These are phyloP conservation scores for Microplitis demolitor DNA, from an alignment of 1,140 invertebrate genomes.

Conservation along the genomic window DNA sequence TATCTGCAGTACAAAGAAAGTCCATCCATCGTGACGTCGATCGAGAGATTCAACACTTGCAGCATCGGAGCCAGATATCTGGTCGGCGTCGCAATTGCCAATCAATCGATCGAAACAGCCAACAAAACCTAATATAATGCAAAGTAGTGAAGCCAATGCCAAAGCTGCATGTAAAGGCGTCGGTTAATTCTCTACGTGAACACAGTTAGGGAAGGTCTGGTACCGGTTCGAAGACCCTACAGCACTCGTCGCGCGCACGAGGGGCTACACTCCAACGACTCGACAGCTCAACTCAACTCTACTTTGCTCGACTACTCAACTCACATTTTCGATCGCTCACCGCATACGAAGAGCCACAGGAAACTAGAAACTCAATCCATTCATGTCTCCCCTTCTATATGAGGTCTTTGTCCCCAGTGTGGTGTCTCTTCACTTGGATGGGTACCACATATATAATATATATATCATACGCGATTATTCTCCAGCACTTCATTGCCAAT, in stretches of 20 bases:
- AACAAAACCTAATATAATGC: too few species aligned
- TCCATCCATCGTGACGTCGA: too few species aligned
- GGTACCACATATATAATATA: background rate
- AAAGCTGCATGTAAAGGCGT: too few species aligned
- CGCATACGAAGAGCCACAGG: background rate
- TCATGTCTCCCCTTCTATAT: slow-evolving; percentile 3
- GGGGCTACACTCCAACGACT: background rate
- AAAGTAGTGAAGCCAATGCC: too few species aligned
- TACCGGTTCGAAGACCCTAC: slow-evolving; percentile 12
- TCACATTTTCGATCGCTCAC: slow-evolving; percentile 12
- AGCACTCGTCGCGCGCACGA: slow-evolving; percentile 9
- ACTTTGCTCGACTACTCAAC: background rate
- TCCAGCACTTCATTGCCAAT: too few species aligned
- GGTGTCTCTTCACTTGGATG: background rate
- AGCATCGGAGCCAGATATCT: too few species aligned
- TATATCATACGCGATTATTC: background rate
- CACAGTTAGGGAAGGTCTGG: slow-evolving; percentile 19
- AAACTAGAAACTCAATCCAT: slow-evolving; percentile 22
- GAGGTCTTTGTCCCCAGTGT: slow-evolving; percentile 15
- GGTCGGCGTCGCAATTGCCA: too few species aligned
- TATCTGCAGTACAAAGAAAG: too few species aligned
- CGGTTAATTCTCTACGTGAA: slow-evolving; percentile 6
- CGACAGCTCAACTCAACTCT: too few species aligned
- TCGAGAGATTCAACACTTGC: too few species aligned
- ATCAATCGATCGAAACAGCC: too few species aligned